A percentile compares a stretch with the other conserved stretches of the same genome.
Conservation (phyloP, 2,113 vertebrate genomes). For the Phrynosoma platyrhinos region DNA sequence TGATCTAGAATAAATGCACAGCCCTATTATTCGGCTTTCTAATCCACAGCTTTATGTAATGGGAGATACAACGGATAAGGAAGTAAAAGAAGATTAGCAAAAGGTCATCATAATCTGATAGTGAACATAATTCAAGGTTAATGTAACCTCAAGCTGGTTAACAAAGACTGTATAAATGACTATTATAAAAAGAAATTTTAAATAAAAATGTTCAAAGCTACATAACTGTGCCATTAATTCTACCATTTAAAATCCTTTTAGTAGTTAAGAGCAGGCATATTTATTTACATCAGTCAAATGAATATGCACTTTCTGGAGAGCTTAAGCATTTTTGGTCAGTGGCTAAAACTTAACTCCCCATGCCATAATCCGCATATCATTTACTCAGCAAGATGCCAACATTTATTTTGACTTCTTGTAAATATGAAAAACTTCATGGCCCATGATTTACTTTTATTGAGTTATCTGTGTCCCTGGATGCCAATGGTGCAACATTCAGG, state of each 20-base stretch:
- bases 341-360: too few species aligned
- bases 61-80: slow-evolving; percentile 57
- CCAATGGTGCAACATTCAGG: not conserved
- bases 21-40: slow-evolving; percentile 43
- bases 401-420: not conserved
- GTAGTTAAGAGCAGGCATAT: not conserved
- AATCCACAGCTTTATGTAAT: slow-evolving; percentile 61
- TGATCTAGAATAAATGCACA: slow-evolving; percentile 55
- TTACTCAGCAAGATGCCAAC: too few species aligned
- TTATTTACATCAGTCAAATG: not conserved
- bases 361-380: too few species aligned
- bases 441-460: not conserved
- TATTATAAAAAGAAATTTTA: slow-evolving; percentile 10
- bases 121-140: slow-evolving; percentile 37
- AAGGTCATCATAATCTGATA: slow-evolving; percentile 53
- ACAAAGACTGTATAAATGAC: not conserved
- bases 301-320: not conserved
- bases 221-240: not conserved
- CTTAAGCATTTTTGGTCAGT: not conserved
- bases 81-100: slow-evolving; percentile 58
- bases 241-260: not conserved
- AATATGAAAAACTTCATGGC: not conserved
- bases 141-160: slow-evolving; percentile 25
- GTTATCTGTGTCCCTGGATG: not conserved
- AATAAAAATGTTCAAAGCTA: not conserved